These are phyloP conservation scores for Notolabrus celidotus DNA, from an alignment of 2,797 vertebrate species.

Conservation along the genomic window DNA sequence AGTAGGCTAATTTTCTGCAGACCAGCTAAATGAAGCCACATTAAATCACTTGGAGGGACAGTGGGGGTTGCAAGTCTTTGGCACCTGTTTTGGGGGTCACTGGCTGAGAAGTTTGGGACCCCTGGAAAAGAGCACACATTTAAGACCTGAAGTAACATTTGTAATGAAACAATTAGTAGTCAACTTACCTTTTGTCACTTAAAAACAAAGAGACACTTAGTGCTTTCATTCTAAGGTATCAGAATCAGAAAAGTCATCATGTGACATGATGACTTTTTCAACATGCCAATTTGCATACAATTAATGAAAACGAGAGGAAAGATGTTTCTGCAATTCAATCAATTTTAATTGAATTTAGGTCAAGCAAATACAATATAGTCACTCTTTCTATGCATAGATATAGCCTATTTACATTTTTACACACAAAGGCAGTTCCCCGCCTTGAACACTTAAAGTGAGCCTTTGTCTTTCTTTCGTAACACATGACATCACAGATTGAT, in stretches of 20 bases:
- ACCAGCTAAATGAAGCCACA: too few relatives aligned
- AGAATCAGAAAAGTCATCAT: slow-evolving; percentile 87
- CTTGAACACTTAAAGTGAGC: slow-evolving; percentile 18
- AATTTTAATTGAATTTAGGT: slow-evolving; percentile 42
- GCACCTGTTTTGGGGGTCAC: too few relatives aligned
- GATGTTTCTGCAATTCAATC: slow-evolving; percentile 7
- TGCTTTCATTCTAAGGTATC: slow-evolving; percentile 89
- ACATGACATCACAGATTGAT: slow-evolving; percentile 13
- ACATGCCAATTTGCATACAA: background rate
- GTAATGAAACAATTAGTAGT: background rate
- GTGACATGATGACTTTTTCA: slow-evolving; percentile 35
- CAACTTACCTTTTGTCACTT: slow-evolving; percentile 40
- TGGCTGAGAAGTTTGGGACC: too few relatives aligned
- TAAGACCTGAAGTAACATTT: too few relatives aligned
- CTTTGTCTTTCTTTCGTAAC: slow-evolving; percentile 27
- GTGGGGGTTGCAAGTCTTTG: too few relatives aligned
- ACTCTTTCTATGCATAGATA: slow-evolving; percentile 43
- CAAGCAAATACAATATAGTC: slow-evolving; percentile 32
- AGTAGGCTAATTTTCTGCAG: too few relatives aligned
- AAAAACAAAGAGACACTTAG: too few relatives aligned
- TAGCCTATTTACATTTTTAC: slow-evolving; percentile 78
- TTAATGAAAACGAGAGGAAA: background rate
- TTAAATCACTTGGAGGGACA: too few relatives aligned
- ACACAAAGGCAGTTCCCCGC: slow-evolving; percentile 40
- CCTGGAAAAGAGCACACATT: too few relatives aligned